phyloP scores from a whole-genome alignment of 1,140 invertebrate genomes.

The Zaprionus lachaisei region DNA sequence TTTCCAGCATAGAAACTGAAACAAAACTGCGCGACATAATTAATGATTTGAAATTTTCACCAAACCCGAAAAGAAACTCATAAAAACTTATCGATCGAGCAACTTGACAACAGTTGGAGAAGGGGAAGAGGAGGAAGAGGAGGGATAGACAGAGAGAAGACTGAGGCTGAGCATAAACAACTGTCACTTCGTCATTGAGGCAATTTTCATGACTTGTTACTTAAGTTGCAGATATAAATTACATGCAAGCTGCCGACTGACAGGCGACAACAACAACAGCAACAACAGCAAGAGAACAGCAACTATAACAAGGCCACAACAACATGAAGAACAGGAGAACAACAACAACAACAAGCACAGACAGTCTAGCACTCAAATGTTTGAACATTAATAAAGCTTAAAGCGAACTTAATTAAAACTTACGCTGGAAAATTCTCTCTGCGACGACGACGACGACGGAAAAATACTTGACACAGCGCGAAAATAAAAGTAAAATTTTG shows the following conservation, averaged over 20 bases:
- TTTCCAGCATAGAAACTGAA: conserved; percentile 13
- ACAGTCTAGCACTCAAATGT: conserved; percentile 9
- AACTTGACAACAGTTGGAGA: conserved; percentile 10
- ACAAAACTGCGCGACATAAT: conserved; percentile 51
- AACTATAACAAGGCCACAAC: not conserved
- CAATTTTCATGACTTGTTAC: conserved; percentile 39
- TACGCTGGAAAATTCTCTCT: conserved; percentile 35
- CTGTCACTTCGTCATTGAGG: conserved; percentile 34
- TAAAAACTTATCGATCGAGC: conserved; percentile 63
- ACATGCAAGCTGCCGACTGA: conserved; percentile 31
- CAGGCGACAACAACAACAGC: conserved; percentile 12
- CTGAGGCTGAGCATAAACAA: conserved; percentile 9
- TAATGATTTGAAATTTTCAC: conserved; percentile 76
- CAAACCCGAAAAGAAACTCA: conserved; percentile 48
- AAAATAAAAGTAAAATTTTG: conserved; percentile 19
- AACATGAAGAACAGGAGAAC: not conserved
- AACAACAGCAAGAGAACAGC: not conserved
- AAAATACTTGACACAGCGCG: conserved; percentile 22
- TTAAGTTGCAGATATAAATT: conserved; percentile 45
- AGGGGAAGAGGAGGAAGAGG: not conserved
- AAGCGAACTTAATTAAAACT: conserved; percentile 54
- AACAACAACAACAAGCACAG: not conserved
- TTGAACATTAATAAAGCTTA: conserved; percentile 48
- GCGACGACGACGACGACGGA: not conserved
- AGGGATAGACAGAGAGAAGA: too few species aligned